Conservation (phyloP, 2,888 invertebrate genomes). For the Sinhomidia bicolor region DNA sequence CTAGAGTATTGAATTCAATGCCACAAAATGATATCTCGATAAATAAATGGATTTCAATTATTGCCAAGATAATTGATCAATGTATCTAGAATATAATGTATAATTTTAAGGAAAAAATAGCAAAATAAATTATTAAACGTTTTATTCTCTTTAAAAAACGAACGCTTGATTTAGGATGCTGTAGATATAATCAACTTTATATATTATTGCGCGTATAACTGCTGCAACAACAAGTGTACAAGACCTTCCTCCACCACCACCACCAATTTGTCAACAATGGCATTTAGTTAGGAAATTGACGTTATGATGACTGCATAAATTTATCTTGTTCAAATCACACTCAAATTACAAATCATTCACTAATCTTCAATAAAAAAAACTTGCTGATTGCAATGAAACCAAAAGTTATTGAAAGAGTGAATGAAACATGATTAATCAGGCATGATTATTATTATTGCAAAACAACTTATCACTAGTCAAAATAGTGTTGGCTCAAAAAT, state of each 20-base stretch:
- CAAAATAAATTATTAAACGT: neutral
- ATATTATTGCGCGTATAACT: no score
- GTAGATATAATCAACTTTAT: neutral
- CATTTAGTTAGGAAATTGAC: neutral
- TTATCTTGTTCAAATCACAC: slow-evolving; percentile 10
- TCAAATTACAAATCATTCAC: neutral
- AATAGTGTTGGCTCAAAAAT: neutral
- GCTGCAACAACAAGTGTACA: neutral
- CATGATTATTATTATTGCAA: slow-evolving; percentile 52
- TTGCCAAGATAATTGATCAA: neutral
- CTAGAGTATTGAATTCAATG: slow-evolving; percentile 1
- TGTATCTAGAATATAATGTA: neutral
- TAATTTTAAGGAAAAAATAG: neutral
- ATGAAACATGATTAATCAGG: slow-evolving; percentile 54
- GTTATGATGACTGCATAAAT: slow-evolving; percentile 6
- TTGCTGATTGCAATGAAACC: slow-evolving; percentile 27
- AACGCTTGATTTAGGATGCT: slow-evolving; percentile 5
- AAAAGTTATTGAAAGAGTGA: neutral
- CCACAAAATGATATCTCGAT: neutral
- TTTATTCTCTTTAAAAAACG: neutral
- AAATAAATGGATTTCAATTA: slow-evolving; percentile 11
- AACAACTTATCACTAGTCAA: slow-evolving; percentile 27
- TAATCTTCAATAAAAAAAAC: slow-evolving; percentile 6
- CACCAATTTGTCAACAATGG: slow-evolving; percentile 22
- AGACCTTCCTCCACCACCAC: neutral